Evolutionary conservation across 2,113 vertebrate species (phyloP).

Genomic region (Psammodynastes pulverulentus): DNA sequence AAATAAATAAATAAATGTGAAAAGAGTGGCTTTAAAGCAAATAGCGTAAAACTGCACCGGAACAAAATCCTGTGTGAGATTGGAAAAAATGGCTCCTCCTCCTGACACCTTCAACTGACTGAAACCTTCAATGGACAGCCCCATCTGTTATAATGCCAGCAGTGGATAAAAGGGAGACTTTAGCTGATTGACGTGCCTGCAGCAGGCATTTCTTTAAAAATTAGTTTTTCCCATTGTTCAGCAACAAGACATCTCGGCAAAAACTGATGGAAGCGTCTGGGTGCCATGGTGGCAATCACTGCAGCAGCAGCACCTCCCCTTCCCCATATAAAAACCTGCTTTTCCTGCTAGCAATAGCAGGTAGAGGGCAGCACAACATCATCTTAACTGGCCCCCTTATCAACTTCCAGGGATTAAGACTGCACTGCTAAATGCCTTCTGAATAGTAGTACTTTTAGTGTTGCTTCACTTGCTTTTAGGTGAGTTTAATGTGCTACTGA

Average conservation of each 20-base stretch:
- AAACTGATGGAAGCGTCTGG: neutral
- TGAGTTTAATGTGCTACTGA: neutral
- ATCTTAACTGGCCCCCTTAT: neutral
- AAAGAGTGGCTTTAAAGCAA: neutral
- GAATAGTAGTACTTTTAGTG: neutral
- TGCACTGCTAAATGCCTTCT: neutral
- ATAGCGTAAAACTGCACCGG: neutral
- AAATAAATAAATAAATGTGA: no score
- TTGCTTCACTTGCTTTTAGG: neutral
- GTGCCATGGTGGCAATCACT: neutral
- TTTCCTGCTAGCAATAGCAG: neutral
- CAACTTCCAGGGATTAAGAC: neutral
- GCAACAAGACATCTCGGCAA: neutral
- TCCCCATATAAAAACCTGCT: neutral
- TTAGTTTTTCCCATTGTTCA: neutral
- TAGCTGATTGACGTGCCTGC: neutral
- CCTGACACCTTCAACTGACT: neutral
- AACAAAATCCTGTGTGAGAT: neutral
- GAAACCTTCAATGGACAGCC: neutral
- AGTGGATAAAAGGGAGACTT: neutral
- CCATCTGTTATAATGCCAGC: neutral
- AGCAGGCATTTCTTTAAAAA: neutral
- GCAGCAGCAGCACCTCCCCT: neutral
- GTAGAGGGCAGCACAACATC: neutral
- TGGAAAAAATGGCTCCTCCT: neutral